These are phyloP conservation scores for Lacerta agilis DNA, from an alignment of 2,797 vertebrate species.

Conservation along the genomic window DNA sequence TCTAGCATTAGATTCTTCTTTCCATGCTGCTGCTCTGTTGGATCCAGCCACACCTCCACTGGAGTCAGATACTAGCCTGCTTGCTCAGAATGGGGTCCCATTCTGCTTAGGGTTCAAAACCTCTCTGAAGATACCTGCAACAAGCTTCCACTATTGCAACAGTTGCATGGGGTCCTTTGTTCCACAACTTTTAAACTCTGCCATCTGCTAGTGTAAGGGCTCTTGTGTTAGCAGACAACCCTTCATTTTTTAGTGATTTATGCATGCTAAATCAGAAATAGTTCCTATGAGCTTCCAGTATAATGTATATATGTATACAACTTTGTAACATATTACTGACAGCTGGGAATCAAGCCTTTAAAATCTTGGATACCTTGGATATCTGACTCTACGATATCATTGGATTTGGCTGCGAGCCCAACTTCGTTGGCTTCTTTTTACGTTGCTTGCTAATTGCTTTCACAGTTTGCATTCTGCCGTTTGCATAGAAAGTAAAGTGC, in stretches of 20 bases:
- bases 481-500: background rate
- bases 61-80: no score
- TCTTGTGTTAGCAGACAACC: no score
- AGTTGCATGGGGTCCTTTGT: no score
- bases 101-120: no score
- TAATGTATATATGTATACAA: background rate
- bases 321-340: background rate
- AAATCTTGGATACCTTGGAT: background rate
- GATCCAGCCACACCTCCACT: no score
- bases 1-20: no score
- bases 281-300: background rate
- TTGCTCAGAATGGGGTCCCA: no score
- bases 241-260: background rate
- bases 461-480: constrained; percentile 26
- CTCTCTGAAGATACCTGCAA: no score
- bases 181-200: no score
- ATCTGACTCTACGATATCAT: background rate
- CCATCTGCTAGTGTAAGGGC: no score
- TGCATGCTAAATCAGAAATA: background rate
- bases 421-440: constrained; percentile 22
- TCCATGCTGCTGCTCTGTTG: no score
- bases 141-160: no score
- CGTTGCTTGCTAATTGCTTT: constrained; percentile 43
- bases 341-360: background rate
- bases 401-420: constrained; percentile 7